Evolutionary conservation across 2,888 invertebrate species (phyloP), one percentile per base, ranked within the genome.

Genomic region (Polyommatus icarus): DNA sequence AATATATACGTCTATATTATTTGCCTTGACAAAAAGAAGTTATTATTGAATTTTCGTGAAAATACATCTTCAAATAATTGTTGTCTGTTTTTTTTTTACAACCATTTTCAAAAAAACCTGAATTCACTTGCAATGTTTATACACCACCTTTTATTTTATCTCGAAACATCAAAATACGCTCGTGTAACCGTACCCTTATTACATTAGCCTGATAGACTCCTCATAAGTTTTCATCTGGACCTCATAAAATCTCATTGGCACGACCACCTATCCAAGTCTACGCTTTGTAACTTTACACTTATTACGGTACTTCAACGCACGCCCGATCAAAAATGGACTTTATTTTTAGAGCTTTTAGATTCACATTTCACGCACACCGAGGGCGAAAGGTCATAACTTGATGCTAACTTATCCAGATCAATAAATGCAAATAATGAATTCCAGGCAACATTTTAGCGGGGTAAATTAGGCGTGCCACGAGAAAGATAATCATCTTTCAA

Each of bases 211-310:
- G 82, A 84, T 82, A 82, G 82, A 81, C 82, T 82, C 83, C 84
- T 84, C 84, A 86, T 88, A 87, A 87, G 82, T 88, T 84, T 84
- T 84, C 84, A 86, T 87, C 85, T 82, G 80, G 80, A 81, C 81
- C 84, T 84, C 87, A 86, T 88, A 87, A 88, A 88, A 83, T 83
- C 84, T 84, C 83, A 85, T 85, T 81, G 86, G 84, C 84, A 83
- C 85, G 84, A 84, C 85, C 82, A 81, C 80, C 83, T 83, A 84
- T 83, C 82, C 82, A 80, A 80, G 83, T 82, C 84, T 80, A 80
- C 81, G 84, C 83, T 85, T 84, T 84, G 87, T 85, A 88, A 87
- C 85, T 84, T 84, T 84, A 87, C 87, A 87, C 87, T 88, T 88
- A 87, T 87, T 87, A 85, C 84, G 80, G 79, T 80, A 80, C 79